Evolutionary conservation across 2,113 vertebrate species (phyloP).

Genomic region (Pteronura brasiliensis): DNA sequence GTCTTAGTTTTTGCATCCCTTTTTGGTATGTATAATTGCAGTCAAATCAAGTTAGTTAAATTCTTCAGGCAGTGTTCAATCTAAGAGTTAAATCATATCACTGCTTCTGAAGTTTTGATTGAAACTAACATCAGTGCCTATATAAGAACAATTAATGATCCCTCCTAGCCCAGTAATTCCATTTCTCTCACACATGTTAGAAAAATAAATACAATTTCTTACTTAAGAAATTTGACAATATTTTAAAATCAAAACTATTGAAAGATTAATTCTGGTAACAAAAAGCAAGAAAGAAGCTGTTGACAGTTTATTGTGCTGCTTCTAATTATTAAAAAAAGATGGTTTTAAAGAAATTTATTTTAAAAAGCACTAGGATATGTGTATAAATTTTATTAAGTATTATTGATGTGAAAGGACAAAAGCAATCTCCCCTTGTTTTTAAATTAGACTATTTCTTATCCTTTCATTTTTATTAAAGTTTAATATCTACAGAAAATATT

Average conservation of each 20-base stretch:
- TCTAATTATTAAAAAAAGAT: neutral
- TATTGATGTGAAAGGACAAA: conserved; percentile 30
- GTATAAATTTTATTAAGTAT: conserved; percentile 39
- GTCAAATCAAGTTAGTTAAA: conserved; percentile 44
- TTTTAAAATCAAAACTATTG: conserved; percentile 32
- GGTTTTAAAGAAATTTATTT: conserved; percentile 46
- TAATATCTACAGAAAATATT: conserved; percentile 11
- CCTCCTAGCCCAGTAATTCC: neutral
- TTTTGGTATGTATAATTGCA: neutral
- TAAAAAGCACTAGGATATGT: neutral
- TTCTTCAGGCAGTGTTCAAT: conserved; percentile 14
- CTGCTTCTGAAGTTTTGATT: conserved; percentile 12
- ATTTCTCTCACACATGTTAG: neutral
- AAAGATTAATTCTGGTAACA: conserved; percentile 48
- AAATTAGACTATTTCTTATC: conserved; percentile 23
- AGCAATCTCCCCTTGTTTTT: conserved; percentile 38
- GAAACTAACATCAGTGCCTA: neutral
- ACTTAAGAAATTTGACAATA: conserved; percentile 29
- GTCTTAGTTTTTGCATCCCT: neutral
- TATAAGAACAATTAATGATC: neutral
- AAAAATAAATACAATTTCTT: conserved; percentile 37
- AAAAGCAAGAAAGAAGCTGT: conserved; percentile 18
- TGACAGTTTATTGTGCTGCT: conserved; percentile 20
- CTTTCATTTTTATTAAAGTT: conserved; percentile 40
- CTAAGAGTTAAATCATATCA: conserved; percentile 42